Percentiles rank a stretch among this genome's conserved stretches.
phyloP scores from a whole-genome alignment of 2,797 vertebrate species.

The Alauda arvensis region DNA sequence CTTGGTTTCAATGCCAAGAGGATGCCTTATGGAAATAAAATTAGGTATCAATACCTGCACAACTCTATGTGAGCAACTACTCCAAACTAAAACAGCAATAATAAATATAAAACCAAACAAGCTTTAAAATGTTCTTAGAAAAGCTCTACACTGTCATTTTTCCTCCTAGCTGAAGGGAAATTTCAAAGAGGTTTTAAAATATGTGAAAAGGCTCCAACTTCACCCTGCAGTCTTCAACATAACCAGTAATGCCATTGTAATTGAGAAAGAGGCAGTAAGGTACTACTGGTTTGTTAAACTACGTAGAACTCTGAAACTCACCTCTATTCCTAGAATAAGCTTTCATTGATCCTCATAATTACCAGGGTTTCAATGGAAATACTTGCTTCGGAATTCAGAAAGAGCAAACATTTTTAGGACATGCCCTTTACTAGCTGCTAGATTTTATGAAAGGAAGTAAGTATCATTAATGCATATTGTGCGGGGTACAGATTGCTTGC shows the following conservation, averaged over 20 bases:
- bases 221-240: background rate
- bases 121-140: background rate
- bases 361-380: background rate
- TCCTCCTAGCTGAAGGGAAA: background rate
- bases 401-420: background rate
- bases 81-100: background rate
- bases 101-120: background rate
- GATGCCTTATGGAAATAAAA: background rate
- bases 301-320: background rate
- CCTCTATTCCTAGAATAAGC: background rate
- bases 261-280: background rate
- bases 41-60: background rate
- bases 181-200: background rate
- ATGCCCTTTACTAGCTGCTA: background rate
- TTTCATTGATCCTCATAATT: background rate
- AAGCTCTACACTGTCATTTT: background rate
- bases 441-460: background rate
- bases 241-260: background rate
- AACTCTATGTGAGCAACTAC: background rate
- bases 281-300: background rate
- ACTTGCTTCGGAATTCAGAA: background rate
- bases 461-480: background rate
- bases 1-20: background rate
- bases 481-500: background rate
- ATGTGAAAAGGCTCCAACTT: background rate